Conservation (phyloP, 92 coral and sea anemone genomes). For the Palythoa caribaeorum region DNA sequence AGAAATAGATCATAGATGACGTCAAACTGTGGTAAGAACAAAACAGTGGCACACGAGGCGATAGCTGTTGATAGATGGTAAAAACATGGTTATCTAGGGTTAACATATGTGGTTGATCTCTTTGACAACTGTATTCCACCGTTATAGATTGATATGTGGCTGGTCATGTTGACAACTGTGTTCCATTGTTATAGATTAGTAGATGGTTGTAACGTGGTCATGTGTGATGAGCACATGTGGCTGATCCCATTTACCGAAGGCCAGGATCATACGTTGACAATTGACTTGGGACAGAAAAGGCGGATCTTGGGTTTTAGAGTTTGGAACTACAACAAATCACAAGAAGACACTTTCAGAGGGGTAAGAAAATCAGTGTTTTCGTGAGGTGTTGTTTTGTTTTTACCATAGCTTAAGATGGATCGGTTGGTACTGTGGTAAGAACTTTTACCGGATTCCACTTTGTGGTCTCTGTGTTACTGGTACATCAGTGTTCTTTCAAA, state of each 20-base stretch:
- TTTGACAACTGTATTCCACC: no score
- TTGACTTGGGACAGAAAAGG: constrained; percentile 75
- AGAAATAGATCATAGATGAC: no score
- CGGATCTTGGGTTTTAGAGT: constrained; percentile 84
- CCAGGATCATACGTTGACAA: constrained; percentile 81
- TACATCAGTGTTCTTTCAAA: no score
- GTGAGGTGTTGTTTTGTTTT: not conserved
- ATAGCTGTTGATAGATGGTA: not conserved
- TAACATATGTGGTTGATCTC: constrained; percentile 98
- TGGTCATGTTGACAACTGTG: no score
- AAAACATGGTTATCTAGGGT: constrained; percentile 81
- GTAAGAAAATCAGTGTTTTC: constrained; percentile 46
- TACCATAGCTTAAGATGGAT: not conserved
- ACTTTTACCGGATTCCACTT: no score
- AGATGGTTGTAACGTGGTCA: constrained; percentile 88
- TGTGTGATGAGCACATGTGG: constrained; percentile 99
- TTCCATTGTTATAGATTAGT: constrained; percentile 64
- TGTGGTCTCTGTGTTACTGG: no score
- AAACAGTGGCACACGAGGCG: no score
- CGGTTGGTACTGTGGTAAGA: no score
- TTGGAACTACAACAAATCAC: constrained; percentile 98
- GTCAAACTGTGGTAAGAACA: no score
- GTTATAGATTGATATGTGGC: no score
- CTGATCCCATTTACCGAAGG: constrained; percentile 90
- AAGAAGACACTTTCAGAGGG: constrained; percentile 95